Base-by-base conservation (phyloP, 2,888 invertebrate species). In the Stenolophus ochropezus region DNA sequence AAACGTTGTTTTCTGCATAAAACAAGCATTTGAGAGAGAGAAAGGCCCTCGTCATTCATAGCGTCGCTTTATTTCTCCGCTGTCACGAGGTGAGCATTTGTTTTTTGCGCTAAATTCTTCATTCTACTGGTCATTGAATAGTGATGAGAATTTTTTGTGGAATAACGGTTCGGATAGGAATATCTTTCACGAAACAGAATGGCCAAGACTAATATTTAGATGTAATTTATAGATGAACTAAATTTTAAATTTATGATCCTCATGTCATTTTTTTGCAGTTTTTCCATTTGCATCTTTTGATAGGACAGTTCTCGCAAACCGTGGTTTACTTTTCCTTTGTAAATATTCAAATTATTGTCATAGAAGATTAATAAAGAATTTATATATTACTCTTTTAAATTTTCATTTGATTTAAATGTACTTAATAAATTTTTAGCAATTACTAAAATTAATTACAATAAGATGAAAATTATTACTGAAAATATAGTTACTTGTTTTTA, bases 21-120 rank as follows among this genome's bases (percentile, higher is more conserved):
- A 61, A 61, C 61, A n/a, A 23, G 61, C 6, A 14, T 61, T 61
- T 61, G 61, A n/a, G 23, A 61, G n/a, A 61, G 61, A 61, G 61
- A 61, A 61, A 61, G 61, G 61, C 14, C 61, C 21, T 6, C 61
- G 25, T 61, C 61, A 61, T 61, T 25, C 14, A 61, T 25, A 61
- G 23, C 23, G 25, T n/a, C 25, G 25, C 14, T 51, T 49, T 51
- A 51, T 51, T 51, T 51, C 21, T 61, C 23, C 25, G 23, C 25
- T 61, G 23, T 42, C 33, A 42, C 33, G 33, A 42, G 33, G 61
- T 61, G 14, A 61, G 25, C 61, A 25, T 11, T 11, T 25, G 21
- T 61, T 61, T 51, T 61, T 61, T 61, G 25, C 5, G 61, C 25
- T 61, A 6, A 5, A 25, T 61, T 61, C 25, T 61, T 23, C 23